Evolutionary conservation across 2,888 invertebrate species (phyloP).

Genomic region (Arenicola marina): DNA sequence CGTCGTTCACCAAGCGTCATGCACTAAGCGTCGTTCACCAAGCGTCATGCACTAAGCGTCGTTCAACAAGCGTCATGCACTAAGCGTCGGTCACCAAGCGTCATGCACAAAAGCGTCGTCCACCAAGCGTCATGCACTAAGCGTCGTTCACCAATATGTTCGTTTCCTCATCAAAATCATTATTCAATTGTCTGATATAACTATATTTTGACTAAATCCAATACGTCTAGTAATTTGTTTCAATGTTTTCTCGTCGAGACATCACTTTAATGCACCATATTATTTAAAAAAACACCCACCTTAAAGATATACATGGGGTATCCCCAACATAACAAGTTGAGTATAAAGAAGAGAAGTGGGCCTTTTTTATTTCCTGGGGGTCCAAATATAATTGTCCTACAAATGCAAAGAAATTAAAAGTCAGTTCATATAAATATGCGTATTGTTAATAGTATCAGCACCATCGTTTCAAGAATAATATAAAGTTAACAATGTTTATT

Average conservation of each 20-base stretch:
- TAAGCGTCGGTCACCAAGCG: no score
- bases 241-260: background rate
- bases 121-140: no score
- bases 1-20: no score
- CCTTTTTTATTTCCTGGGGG: constrained; percentile 90
- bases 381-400: constrained; percentile 81
- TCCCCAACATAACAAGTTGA: constrained; percentile 86
- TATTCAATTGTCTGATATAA: no score
- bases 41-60: no score
- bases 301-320: constrained; percentile 91
- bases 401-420: constrained; percentile 32
- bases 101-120: background rate
- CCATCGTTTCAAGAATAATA: background rate
- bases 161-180: no score
- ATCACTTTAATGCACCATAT: background rate
- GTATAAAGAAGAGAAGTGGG: constrained; percentile 81
- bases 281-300: constrained; percentile 62
- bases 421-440: background rate
- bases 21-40: no score
- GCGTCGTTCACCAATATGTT: no score
- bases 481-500: background rate
- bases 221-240: background rate
- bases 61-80: no score
- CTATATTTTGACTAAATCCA: no score
- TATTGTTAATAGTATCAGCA: background rate